These are phyloP conservation scores for Laterallus jamaicensis DNA, from an alignment of 2,113 vertebrate species.

Conservation along the genomic window DNA sequence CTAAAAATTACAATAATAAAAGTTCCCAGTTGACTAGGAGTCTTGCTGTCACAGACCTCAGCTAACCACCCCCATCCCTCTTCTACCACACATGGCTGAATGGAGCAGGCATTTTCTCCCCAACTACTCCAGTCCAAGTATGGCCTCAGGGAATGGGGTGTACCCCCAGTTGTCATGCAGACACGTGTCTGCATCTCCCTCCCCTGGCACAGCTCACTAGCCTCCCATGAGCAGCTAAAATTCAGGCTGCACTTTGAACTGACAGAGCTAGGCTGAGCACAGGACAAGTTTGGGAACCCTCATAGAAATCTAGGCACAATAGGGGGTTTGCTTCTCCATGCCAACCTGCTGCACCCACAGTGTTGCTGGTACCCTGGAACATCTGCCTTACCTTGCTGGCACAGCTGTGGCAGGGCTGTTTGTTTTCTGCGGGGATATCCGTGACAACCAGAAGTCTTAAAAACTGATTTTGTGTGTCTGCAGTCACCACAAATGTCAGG, in stretches of 20 bases:
- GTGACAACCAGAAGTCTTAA: background rate
- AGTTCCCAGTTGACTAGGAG: background rate
- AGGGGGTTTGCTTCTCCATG: background rate
- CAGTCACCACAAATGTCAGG: background rate
- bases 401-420: background rate
- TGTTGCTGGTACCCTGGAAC: background rate
- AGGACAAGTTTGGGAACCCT: background rate
- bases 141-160: rapidly evolving
- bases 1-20: background rate
- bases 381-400: background rate
- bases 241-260: background rate
- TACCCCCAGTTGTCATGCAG: background rate
- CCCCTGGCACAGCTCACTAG: rapidly evolving
- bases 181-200: background rate
- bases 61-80: background rate
- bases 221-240: rapidly evolving
- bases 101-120: background rate
- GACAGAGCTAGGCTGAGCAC: background rate
- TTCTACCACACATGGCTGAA: background rate
- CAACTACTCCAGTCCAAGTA: rapidly evolving
- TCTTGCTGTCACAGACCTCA: background rate
- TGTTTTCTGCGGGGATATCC: background rate
- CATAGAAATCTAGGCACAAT: background rate
- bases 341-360: background rate
- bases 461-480: background rate